Base-by-base conservation (phyloP, 2,888 invertebrate genomes). In the Hedya salicella region DNA sequence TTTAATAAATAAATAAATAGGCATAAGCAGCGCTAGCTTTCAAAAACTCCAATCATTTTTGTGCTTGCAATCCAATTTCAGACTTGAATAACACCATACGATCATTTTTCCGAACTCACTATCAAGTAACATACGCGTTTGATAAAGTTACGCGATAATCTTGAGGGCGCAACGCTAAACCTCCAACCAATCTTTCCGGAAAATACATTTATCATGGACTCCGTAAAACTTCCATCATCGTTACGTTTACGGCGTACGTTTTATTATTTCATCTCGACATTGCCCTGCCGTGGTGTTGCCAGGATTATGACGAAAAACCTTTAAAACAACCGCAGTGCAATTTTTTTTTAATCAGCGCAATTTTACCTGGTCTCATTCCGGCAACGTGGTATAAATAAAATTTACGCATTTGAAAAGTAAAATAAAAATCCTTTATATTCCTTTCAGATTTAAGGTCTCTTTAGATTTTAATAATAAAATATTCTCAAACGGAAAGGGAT, bases 231-330 rank as follows among this genome's bases (percentile, higher is more conserved):
- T 66, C 68, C 62, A 68, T 68, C 68, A 68, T 46, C 65, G 57
- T 62, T 39, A 71, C 70, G 73, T 74, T 73, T 69, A 69, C 62
- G 69, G 53, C 68, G 68, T 69, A 68, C 66, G 70, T 70, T 69
- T 73, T 65, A 67, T 68, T 73, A 59, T 57, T 69, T 66, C 73
- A 67, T 66, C 50, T 62, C 60, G 50, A 52, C 44, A 62, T 39
- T 44, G 52, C 52, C 52, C 46, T 39, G 53, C 46, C 39, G 14
- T 13, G 30, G 56, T 49, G 42, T 57, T 59, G 57, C 56, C 25
- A 46, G 17, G n/a, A 16, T 30, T 13, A 44, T 13, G 52, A 13
- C 1, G 36, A 1, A 36, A 36, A 36, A 2, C 2, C 36, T 2
- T 36, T 11, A 36, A 36, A 36, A 9, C 6, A 36, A 36, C 8